Conservation (phyloP, 2,113 vertebrate genomes). For the Rhombomys opimus region DNA sequence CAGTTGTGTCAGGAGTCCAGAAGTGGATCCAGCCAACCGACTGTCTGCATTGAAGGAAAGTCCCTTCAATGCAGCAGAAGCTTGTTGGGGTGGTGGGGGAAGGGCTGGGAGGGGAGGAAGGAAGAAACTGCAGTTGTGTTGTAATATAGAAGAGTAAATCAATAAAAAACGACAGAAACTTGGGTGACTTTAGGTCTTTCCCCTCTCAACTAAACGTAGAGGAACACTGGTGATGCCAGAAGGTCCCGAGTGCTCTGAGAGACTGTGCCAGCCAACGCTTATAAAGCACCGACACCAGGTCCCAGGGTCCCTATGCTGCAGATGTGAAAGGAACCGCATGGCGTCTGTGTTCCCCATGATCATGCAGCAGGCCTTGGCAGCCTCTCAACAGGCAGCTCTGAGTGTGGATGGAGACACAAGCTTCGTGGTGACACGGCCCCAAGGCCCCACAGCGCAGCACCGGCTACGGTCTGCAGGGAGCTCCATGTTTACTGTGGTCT, state of each 20-base stretch:
- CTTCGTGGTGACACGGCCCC: no score
- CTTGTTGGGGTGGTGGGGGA: not conserved
- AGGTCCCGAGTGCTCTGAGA: not conserved
- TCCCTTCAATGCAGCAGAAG: not conserved
- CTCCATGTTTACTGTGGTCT: not conserved
- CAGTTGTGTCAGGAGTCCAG: not conserved
- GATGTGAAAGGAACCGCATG: not conserved
- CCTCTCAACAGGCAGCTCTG: not conserved
- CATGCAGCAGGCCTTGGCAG: not conserved
- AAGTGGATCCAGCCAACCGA: not conserved
- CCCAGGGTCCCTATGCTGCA: no score
- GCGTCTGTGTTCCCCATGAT: fast-evolving
- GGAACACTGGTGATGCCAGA: not conserved
- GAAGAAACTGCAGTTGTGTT: not conserved
- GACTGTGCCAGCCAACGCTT: not conserved
- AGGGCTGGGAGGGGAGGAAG: not conserved
- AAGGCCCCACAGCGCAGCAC: fast-evolving
- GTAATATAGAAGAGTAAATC: not conserved
- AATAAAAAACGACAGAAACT: not conserved
- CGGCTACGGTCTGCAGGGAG: not conserved
- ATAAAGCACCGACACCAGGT: fast-evolving
- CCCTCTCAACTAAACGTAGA: not conserved
- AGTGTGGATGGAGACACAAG: no score
- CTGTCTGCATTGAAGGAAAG: not conserved
- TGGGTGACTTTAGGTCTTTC: not conserved